Percentiles rank a stretch among this genome's conserved stretches.
Evolutionary conservation across 2,888 invertebrate genomes (phyloP).

Genomic region (Mylabris sibirica): DNA sequence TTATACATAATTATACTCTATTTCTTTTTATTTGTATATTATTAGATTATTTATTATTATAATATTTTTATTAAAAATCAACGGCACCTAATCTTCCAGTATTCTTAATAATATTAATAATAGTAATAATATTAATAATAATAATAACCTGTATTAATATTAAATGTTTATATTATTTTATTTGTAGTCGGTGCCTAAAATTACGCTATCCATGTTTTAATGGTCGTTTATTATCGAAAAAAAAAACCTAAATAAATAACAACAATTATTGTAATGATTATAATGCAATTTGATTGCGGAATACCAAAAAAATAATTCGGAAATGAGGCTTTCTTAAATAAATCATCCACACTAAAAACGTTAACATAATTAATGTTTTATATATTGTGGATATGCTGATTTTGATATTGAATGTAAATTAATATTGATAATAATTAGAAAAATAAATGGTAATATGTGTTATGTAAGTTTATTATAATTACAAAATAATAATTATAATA

Average conservation of each 20-base stretch:
- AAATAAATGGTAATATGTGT: constrained; percentile 41
- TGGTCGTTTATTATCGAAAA: constrained; percentile 43
- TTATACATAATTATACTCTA: not conserved
- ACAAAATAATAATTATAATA: not conserved
- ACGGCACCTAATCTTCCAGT: constrained; percentile 34
- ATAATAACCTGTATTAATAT: constrained; percentile 18
- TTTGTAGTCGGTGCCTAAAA: constrained; percentile 45
- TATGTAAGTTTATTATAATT: constrained; percentile 47
- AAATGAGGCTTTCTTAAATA: constrained; percentile 50
- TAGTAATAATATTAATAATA: not conserved
- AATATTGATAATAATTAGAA: not conserved
- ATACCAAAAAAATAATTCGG: constrained; percentile 43
- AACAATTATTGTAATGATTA: constrained; percentile 15
- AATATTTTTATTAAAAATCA: constrained; percentile 37
- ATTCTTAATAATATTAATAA: constrained; percentile 25
- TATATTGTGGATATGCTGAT: constrained; percentile 27
- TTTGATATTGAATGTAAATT: constrained; percentile 31
- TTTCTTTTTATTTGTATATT: constrained; percentile 43
- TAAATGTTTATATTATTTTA: constrained; percentile 26
- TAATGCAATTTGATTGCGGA: constrained; percentile 51
- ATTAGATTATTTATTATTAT: constrained; percentile 59
- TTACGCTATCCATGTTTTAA: constrained; percentile 57
- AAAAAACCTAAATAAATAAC: not conserved
- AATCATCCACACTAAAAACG: not conserved
- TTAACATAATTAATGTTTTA: not conserved